Conservation (phyloP, 2,113 vertebrate genomes). For the crab-eating macaque (Macaca fascicularis) region DNA sequence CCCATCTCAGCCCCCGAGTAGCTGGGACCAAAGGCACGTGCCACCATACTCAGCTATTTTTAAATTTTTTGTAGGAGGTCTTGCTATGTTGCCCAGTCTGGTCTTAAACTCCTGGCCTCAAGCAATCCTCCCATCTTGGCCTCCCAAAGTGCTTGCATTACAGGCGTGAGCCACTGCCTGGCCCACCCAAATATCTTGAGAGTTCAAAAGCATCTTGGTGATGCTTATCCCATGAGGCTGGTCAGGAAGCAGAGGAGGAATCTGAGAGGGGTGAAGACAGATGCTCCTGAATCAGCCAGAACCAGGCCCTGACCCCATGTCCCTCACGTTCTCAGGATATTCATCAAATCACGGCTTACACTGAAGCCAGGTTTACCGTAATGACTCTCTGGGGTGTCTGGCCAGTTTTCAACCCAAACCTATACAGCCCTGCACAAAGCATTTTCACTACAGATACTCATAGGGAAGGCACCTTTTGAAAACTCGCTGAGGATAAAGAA, state of each 20-base stretch:
- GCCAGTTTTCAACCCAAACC: background rate
- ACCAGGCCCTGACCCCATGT: fast-evolving
- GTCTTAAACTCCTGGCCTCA: too few species aligned
- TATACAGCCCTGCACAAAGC: background rate
- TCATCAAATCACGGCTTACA: too few species aligned
- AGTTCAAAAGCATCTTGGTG: background rate
- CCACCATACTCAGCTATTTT: too few species aligned
- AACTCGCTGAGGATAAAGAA: background rate
- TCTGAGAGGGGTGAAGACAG: background rate
- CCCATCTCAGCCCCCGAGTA: too few species aligned
- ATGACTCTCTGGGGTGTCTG: background rate
- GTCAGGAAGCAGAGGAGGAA: background rate
- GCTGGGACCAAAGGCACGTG: too few species aligned
- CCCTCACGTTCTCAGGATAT: background rate
- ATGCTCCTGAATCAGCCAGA: background rate
- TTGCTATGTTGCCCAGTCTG: too few species aligned
- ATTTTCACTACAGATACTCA: background rate
- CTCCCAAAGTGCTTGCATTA: too few species aligned
- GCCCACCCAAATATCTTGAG: background rate
- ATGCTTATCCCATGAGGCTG: background rate
- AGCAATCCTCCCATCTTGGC: too few species aligned
- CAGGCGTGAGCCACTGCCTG: too few species aligned
- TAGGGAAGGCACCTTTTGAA: background rate
- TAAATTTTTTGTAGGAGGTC: too few species aligned
- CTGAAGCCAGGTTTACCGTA: background rate